Conservation (phyloP, 2,113 vertebrate genomes). For the Gila orcuttii region DNA sequence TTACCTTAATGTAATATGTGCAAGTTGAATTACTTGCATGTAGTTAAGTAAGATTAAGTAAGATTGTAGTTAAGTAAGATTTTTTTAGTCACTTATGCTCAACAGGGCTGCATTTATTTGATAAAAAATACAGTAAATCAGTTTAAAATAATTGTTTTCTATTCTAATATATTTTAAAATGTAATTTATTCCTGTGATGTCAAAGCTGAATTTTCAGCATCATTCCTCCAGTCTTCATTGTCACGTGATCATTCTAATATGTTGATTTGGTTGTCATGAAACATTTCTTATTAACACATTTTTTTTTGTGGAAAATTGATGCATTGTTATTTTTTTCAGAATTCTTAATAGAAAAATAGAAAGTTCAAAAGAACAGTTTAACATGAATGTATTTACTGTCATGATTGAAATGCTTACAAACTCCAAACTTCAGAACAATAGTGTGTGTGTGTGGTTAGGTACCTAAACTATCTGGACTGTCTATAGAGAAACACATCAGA, state of each 20-base stretch:
- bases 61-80: too few species aligned
- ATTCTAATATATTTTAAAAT: background rate
- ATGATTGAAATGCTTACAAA: background rate
- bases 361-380: background rate
- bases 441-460: slow-evolving; percentile 36
- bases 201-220: background rate
- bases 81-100: too few species aligned
- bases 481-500: slow-evolving; percentile 99
- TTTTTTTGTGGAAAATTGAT: background rate
- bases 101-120: too few species aligned
- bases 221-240: background rate
- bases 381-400: too few species aligned
- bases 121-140: too few species aligned
- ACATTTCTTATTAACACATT: background rate
- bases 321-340: background rate
- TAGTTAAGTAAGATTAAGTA: too few species aligned
- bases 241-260: background rate
- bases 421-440: background rate
- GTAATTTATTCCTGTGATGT: background rate
- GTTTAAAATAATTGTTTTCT: background rate
- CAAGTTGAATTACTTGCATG: background rate
- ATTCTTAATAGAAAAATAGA: background rate
- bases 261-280: background rate
- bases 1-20: background rate
- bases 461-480: slow-evolving; percentile 97